Evolutionary conservation across 2,797 vertebrate genomes (phyloP), one percentile per base, ranked within the genome.

Genomic region (Gastrophryne carolinensis): DNA sequence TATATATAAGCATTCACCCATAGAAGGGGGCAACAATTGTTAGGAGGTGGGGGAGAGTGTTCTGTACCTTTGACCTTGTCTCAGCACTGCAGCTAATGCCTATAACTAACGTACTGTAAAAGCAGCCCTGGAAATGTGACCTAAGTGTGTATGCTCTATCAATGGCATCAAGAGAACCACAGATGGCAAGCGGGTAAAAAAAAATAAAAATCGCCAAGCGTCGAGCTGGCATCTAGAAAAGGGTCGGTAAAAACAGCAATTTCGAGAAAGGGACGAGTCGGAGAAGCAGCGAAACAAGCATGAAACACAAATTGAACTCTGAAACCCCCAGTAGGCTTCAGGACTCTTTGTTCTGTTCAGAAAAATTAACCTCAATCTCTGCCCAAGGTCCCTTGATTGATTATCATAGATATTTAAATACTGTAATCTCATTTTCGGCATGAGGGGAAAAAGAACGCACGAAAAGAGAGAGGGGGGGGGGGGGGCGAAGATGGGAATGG

Each of bases 391-490:
- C 92, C 91, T 85, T 87, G 93, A 90, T 84, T 93, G 92, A 97
- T 98, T 98, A 97, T 93, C 93, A 97, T 97, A 98, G 94, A 95
- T 92, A 98, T 98, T 98, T 98, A 96, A 98, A 99, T 98, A 96
- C 94, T 97, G 95, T 98, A 99, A 99, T 98, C 96, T 96, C 91
- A 96, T 99, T 98, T 97, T 95, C 94, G 93, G 95, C 95, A 89
- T 92, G 88, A 93, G 93, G 91, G 90, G 87, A 91, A 90, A 32
- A 83, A 88, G 89, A 86, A 82, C 82, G 56, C 23, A 41, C n/a
- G 58, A 44, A 58, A 63, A 83, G 85, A 86, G 85, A 86, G 89
- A 89, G 88, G 89, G 87, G 67, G 7, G 79, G 80, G 76, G 80
- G 83, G 85, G 86, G 87, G 76, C 80, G 80, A 79, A 84, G 81